Base-by-base conservation (phyloP, 1,140 invertebrate species). In the Samia ricini region DNA sequence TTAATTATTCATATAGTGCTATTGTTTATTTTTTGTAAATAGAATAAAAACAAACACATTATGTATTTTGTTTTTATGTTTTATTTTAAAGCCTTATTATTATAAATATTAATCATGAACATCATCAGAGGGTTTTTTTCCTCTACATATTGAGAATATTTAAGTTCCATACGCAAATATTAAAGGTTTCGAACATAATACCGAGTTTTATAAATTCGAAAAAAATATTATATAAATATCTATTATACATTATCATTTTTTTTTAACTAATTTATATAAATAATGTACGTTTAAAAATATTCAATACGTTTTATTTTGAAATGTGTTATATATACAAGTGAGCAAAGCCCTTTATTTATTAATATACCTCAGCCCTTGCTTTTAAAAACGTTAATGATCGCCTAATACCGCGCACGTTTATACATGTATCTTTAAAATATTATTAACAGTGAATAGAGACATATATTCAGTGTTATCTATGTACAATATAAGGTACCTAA, bases 1-100 rank as follows among this genome's bases (percentile, higher is more conserved):
- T 76, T 60, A 77, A 70, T 68, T 71, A 71, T 64, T 83, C 77
- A 75, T 75, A 67, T 82, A 83, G 83, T 88, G 81, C 81, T 81
- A 86, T 83, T 85, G 73, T 66, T 80, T 76, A 64, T 64, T 68
- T n/a, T 73, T 63, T 77, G 68, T 78, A 80, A 72, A 76, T 82
- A 76, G 61, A 76, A 61, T 52, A 59, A 50, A 56, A 63, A 63
- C 62, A 52, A 62, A 22, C 6, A 1, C 26, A 8, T 2, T 15
- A 42, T 42, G 33, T 15, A 8, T 36, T 36, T 5, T 36, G 2
- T 36, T 36, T 36, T 36, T 5, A 36, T 42, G 33, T 42, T 42
- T 42, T 3, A 10, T 42, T 42, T 42, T 42, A 42, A 29, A 2
- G 10, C 26, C 6, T 29, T 8, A 29, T 29, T 29, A 42, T 10